These are phyloP conservation scores for Bergia sp. DNA, from an alignment of 92 coral and sea anemone species.

Conservation along the genomic window DNA sequence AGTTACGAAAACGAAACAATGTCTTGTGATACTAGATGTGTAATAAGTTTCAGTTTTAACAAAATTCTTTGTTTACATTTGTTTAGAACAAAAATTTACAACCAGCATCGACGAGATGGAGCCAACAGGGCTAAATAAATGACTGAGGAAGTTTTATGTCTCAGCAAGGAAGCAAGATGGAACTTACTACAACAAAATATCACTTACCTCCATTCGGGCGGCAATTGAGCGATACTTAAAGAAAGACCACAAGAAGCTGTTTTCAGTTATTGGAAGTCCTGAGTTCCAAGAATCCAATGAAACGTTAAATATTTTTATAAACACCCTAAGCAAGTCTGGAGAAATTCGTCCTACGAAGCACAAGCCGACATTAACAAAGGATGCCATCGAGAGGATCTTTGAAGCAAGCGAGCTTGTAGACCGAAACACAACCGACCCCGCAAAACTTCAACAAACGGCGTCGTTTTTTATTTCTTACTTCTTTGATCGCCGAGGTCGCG, in stretches of 20 bases:
- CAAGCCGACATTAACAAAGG: not conserved
- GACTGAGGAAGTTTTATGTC: too few species aligned
- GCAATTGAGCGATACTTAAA: too few species aligned
- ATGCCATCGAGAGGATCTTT: not conserved
- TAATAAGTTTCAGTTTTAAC: too few species aligned
- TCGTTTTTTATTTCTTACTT: not conserved
- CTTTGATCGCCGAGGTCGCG: not conserved
- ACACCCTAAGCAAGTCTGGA: slow-evolving; percentile 36
- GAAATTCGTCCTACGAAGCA: slow-evolving; percentile 29
- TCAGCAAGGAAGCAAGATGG: too few species aligned
- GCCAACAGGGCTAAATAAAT: too few species aligned
- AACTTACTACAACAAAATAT: too few species aligned
- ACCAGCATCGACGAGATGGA: too few species aligned
- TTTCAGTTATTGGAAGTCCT: slow-evolving; percentile 25
- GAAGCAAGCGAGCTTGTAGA: slow-evolving; percentile 9
- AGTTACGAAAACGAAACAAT: too few species aligned
- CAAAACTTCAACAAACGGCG: slow-evolving; percentile 4
- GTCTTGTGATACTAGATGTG: too few species aligned
- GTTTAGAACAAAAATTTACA: too few species aligned
- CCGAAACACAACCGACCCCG: slow-evolving; percentile 7
- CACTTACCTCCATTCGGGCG: too few species aligned
- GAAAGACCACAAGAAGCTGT: not conserved
- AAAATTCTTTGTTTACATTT: too few species aligned
- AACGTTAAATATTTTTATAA: slow-evolving; percentile 28
- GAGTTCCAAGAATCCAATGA: slow-evolving; percentile 39